A percentile compares a stretch with the other conserved stretches of the same genome.
Evolutionary conservation across 2,797 vertebrate genomes (phyloP).

Genomic region (Pogoniulus pusillus): DNA sequence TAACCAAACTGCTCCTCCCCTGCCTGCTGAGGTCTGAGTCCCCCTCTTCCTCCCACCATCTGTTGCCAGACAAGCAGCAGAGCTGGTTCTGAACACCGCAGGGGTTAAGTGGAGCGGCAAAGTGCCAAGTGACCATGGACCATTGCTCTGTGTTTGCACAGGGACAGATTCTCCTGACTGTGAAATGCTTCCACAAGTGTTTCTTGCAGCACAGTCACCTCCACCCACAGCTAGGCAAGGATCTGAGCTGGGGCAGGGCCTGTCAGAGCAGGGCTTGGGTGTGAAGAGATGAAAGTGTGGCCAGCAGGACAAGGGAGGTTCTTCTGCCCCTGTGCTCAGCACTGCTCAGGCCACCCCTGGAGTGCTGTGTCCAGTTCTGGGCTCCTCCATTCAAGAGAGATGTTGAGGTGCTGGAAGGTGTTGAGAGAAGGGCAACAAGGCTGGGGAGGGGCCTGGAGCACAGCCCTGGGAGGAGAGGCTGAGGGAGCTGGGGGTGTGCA

Average conservation of each 20-base stretch:
- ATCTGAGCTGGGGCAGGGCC: background rate
- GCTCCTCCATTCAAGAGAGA: no score
- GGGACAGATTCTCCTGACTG: no score
- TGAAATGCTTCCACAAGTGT: background rate
- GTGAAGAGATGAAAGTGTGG: no score
- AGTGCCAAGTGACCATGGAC: fast-evolving
- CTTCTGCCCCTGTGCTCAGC: no score
- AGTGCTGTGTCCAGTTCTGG: no score
- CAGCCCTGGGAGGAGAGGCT: no score
- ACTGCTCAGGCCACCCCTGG: no score
- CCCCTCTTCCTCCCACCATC: background rate
- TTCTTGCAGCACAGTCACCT: background rate
- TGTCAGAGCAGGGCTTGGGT: background rate
- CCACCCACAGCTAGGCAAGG: background rate
- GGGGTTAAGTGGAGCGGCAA: background rate
- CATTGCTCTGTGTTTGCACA: background rate
- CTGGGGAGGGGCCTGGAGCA: no score
- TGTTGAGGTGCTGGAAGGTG: no score
- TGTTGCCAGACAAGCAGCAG: background rate
- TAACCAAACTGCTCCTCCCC: background rate
- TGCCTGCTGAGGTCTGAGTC: background rate
- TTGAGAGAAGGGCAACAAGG: no score
- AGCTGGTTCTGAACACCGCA: background rate
- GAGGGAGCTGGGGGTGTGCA: no score
- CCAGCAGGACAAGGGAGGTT: no score